These are phyloP conservation scores for Lypha dubia DNA, from an alignment of 2,888 invertebrate genomes.

Conservation along the genomic window DNA sequence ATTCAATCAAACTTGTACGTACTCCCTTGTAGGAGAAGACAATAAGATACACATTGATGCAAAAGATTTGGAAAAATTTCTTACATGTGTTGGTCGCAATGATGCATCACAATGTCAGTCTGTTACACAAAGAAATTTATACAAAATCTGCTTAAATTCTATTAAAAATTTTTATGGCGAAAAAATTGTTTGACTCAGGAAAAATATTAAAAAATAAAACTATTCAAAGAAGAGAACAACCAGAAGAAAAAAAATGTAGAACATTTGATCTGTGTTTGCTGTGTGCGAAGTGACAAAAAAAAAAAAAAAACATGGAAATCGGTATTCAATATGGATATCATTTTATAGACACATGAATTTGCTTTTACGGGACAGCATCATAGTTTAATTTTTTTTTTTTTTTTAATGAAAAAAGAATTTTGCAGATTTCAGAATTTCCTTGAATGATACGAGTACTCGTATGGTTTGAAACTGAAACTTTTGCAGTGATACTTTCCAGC, in stretches of 20 bases:
- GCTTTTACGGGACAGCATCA: slow-evolving; percentile 23
- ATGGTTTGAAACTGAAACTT: not conserved
- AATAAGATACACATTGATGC: slow-evolving; percentile 8
- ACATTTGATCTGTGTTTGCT: not conserved
- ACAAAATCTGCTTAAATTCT: not conserved
- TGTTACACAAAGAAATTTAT: not conserved
- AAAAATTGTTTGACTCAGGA: slow-evolving; percentile 43
- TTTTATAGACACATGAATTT: slow-evolving; percentile 29
- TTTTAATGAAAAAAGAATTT: no score
- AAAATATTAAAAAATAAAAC: slow-evolving; percentile 32
- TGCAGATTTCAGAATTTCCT: slow-evolving; percentile 21
- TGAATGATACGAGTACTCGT: no score
- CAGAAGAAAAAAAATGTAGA: no score
- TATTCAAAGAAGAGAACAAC: no score
- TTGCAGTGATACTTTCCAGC: not conserved
- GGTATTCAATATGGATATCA: slow-evolving; percentile 32
- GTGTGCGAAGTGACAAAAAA: not conserved
- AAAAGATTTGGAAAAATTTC: slow-evolving; percentile 23
- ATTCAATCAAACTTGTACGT: slow-evolving; percentile 8
- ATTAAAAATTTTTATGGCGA: slow-evolving; percentile 32
- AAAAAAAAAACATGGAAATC: no score
- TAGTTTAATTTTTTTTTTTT: no score
- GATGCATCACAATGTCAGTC: no score
- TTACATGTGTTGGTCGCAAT: not conserved
- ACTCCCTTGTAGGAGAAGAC: no score